Evolutionary conservation across 2,113 vertebrate species (phyloP), one percentile per base, ranked within the genome.

Genomic region (Ardeotis arabs): DNA sequence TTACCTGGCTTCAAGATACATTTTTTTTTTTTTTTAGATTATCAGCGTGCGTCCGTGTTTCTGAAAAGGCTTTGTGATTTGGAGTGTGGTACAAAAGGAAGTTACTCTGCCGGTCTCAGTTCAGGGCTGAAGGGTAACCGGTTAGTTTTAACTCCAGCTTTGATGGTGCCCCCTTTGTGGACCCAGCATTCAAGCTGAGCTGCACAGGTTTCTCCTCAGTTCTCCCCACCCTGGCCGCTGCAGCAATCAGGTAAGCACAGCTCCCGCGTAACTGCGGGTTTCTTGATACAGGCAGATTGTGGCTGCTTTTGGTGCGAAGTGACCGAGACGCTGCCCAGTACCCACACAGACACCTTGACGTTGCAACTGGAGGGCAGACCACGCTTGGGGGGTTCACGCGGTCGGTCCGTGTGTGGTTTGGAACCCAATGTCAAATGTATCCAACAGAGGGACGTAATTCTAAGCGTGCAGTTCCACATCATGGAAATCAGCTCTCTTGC

Each of bases 191-290:
- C 33, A 31, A 69, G 24, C 44, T 33, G 39, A 59, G 73, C 33
- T n/a, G 22, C 9, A 5, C 9, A 5, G 8, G 20, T 75, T 82
- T 41, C 27, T 29, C 44, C 23, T 74, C 37, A 10, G 2, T 58
- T 2, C 21, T 21, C 47, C 47, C 47, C 19, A 5, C 4, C 13
- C 3, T 8, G 14, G 7, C 31, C 14, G 2, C 35, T 18, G 7
- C 41, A 67, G 29, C 47, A 28, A 12, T 49, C 50, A 13, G 1
- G 1, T 56, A 39, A 44, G 2, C 69, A 44, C 12, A 58, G 47
- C 27, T 77, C 27, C 39, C 33, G 1, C 2, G 2, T 29, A 31
- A 68, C 58, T 7, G 21, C 10, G 60, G 60, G 41, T 37, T 76
- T 70, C 93, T 33, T 17, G 14, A 17, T 22, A 33, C 29, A 4